These are phyloP conservation scores for Apeira syringaria DNA, from an alignment of 2,888 invertebrate species.

Conservation along the genomic window DNA sequence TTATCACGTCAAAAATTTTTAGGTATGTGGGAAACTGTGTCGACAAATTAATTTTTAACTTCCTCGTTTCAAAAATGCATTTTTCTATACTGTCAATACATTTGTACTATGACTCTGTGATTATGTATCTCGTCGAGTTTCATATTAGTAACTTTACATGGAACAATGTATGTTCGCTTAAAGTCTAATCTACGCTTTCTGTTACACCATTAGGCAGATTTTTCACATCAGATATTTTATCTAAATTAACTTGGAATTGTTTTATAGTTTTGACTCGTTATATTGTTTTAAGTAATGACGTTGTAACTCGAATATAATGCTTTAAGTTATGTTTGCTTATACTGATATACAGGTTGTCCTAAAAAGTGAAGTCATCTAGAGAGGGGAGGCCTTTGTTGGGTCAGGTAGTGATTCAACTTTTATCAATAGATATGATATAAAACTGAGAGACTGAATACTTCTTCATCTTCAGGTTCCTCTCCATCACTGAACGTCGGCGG, in stretches of 20 bases:
- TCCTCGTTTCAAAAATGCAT: slow-evolving; percentile 35
- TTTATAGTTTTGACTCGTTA: neutral
- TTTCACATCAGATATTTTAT: slow-evolving; percentile 1
- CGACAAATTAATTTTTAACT: slow-evolving; percentile 29
- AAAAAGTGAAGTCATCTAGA: too few relatives aligned
- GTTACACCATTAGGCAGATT: slow-evolving; percentile 4
- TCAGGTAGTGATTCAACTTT: too few relatives aligned
- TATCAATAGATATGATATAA: too few relatives aligned
- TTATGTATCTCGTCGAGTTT: slow-evolving; percentile 58
- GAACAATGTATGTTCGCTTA: slow-evolving; percentile 10
- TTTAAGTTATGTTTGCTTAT: slow-evolving; percentile 41
- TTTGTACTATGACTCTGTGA: slow-evolving; percentile 66
- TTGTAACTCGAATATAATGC: slow-evolving; percentile 28
- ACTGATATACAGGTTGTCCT: too few relatives aligned
- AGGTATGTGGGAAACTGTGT: slow-evolving; percentile 4
- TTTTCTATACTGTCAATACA: slow-evolving; percentile 27
- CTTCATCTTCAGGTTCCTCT: too few relatives aligned
- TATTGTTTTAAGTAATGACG: slow-evolving; percentile 9
- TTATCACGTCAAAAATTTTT: too few relatives aligned
- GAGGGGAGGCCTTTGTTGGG: too few relatives aligned
- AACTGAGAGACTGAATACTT: too few relatives aligned
- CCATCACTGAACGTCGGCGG: too few relatives aligned
- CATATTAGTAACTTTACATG: slow-evolving; percentile 6
- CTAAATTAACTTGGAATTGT: neutral
- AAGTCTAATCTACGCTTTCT: slow-evolving; percentile 3